These are phyloP conservation scores for Parochlus steinenii DNA, from an alignment of 2,888 invertebrate genomes.

Conservation along the genomic window DNA sequence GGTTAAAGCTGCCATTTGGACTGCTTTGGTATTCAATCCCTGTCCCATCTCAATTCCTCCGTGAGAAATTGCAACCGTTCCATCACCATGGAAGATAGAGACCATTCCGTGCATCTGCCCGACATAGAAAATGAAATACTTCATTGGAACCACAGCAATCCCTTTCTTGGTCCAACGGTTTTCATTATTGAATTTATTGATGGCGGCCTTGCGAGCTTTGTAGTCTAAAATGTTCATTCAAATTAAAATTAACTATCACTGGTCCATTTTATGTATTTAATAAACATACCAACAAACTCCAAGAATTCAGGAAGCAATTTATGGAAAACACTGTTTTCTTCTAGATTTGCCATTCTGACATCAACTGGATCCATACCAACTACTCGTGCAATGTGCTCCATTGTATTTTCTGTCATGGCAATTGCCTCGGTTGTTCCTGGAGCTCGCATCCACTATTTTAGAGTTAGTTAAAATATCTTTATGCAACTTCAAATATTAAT, in stretches of 20 bases:
- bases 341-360: constrained; percentile 28
- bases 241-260: constrained; percentile 19
- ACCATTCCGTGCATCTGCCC: constrained; percentile 28
- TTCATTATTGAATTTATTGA: constrained; percentile 29
- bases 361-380: constrained; percentile 29
- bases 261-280: neutral
- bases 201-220: constrained; percentile 22
- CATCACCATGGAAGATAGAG: constrained; percentile 32
- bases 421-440: constrained; percentile 32
- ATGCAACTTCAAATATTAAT: neutral
- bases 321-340: constrained; percentile 29
- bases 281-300: constrained; percentile 25
- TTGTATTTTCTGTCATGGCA: constrained; percentile 28
- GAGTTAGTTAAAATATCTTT: constrained; percentile 3
- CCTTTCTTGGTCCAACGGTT: constrained; percentile 41
- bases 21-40: constrained; percentile 36
- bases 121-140: constrained; percentile 28
- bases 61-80: constrained; percentile 32
- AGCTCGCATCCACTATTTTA: constrained; percentile 38
- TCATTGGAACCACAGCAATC: constrained; percentile 31
- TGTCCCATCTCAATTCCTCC: constrained; percentile 35
- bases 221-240: constrained; percentile 32
- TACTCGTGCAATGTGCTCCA: constrained; percentile 32
- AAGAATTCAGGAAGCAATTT: constrained; percentile 39
- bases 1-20: constrained; percentile 34